phyloP scores from a whole-genome alignment of 2,888 invertebrate genomes.

The Tetragonisca angustula region DNA sequence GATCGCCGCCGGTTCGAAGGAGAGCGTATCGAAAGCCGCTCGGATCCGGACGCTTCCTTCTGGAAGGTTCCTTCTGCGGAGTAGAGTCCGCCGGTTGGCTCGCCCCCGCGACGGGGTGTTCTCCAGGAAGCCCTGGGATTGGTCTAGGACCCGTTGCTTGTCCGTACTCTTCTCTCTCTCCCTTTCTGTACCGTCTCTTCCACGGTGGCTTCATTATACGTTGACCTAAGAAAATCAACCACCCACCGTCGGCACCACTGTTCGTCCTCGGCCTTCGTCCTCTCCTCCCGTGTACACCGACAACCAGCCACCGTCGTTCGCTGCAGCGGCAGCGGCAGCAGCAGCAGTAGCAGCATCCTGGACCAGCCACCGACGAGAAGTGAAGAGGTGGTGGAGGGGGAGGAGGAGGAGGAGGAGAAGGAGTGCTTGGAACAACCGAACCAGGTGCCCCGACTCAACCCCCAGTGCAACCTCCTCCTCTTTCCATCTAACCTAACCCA shows the following conservation, averaged over 20 bases:
- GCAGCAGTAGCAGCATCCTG: slow-evolving; percentile 54
- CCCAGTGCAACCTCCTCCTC: slow-evolving; percentile 3
- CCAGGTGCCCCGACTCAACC: slow-evolving; percentile 78
- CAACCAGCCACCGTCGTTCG: slow-evolving; percentile 51
- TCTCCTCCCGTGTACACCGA: slow-evolving; percentile 58
- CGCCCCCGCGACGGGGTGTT: slow-evolving; percentile 70
- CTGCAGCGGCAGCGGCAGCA: not conserved
- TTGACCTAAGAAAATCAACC: slow-evolving; percentile 84
- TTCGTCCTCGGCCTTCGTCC: slow-evolving; percentile 75
- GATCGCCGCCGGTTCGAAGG: slow-evolving; percentile 35
- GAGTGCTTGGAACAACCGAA: slow-evolving; percentile 79
- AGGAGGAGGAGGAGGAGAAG: not conserved
- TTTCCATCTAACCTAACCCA: slow-evolving; percentile 8
- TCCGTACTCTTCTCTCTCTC: slow-evolving; percentile 65
- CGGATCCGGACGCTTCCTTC: slow-evolving; percentile 68
- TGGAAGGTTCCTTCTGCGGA: slow-evolving; percentile 70
- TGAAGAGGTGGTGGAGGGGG: slow-evolving; percentile 32
- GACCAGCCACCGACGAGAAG: slow-evolving; percentile 56
- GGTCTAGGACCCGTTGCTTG: slow-evolving; percentile 77
- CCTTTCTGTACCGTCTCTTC: slow-evolving; percentile 46
- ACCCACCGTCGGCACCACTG: slow-evolving; percentile 66
- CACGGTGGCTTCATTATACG: slow-evolving; percentile 82
- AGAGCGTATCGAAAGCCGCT: slow-evolving; percentile 57
- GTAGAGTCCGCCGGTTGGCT: slow-evolving; percentile 71
- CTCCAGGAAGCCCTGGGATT: slow-evolving; percentile 77